phyloP scores from a whole-genome alignment of 2,113 vertebrate species.

The Charina bottae region DNA sequence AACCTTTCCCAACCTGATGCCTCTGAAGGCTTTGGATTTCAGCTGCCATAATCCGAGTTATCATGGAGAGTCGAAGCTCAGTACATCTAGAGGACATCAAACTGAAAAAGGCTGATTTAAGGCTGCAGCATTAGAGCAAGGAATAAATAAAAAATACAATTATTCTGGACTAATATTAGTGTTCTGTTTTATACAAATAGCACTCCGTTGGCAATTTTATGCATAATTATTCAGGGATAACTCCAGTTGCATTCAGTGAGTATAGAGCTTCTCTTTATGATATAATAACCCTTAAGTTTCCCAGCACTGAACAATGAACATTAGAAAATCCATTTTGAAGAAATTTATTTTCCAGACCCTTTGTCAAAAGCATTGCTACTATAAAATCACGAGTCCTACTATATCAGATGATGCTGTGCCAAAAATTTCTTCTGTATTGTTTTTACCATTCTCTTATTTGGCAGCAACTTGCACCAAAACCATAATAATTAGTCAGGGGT shows the following conservation, averaged over 20 bases:
- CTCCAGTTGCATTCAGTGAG: neutral
- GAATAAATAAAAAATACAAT: neutral
- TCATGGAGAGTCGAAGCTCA: neutral
- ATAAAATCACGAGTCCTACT: neutral
- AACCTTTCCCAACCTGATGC: neutral
- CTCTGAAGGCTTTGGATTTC: neutral
- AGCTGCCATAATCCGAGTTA: neutral
- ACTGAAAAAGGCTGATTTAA: neutral
- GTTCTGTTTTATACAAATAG: neutral
- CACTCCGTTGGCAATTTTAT: neutral
- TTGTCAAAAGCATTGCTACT: neutral
- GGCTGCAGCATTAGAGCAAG: neutral
- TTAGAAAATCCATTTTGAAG: constrained; percentile 27
- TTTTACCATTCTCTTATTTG: neutral
- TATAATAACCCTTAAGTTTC: neutral
- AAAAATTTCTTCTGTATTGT: neutral
- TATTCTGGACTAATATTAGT: neutral
- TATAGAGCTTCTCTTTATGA: neutral
- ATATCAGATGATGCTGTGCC: neutral
- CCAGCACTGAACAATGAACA: constrained; percentile 24
- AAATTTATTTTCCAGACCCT: neutral
- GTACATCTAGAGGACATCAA: neutral
- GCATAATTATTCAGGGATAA: neutral
- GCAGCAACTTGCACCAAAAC: neutral
- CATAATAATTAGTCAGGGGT: neutral